Percentiles rank a stretch among this genome's conserved stretches.
Conservation (phyloP, 2,113 vertebrate genomes). For the Pollimyrus isidori region DNA sequence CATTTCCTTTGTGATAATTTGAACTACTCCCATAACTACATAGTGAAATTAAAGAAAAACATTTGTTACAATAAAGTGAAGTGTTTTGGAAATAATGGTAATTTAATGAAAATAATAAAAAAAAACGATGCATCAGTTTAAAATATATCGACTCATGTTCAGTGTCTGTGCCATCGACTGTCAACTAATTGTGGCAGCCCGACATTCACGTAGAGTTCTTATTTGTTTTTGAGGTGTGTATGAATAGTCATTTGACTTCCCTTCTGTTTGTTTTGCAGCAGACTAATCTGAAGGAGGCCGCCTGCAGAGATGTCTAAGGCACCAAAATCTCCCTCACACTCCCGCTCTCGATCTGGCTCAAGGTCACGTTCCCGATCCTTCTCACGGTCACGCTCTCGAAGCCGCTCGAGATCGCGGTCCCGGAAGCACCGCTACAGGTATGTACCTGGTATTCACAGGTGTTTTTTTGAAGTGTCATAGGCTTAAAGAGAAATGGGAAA, state of each 20-base stretch:
- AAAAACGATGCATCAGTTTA: no score
- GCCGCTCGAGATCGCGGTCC: slow-evolving; percentile 72
- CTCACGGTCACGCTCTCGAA: slow-evolving; percentile 75
- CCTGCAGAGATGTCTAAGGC: slow-evolving; percentile 81
- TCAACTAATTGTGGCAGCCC: no score
- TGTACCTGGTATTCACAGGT: neutral
- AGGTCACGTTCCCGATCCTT: slow-evolving; percentile 81
- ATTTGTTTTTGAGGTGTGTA: neutral
- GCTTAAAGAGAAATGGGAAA: neutral
- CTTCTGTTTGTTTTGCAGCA: slow-evolving; percentile 30
- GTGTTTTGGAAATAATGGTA: no score
- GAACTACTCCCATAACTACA: no score
- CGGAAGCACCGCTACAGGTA: slow-evolving; percentile 86
- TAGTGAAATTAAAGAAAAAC: no score
- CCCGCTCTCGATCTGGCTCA: slow-evolving; percentile 77
- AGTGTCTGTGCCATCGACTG: no score
- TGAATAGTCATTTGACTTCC: neutral
- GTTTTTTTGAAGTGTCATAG: neutral
- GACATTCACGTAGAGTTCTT: neutral
- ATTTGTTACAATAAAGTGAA: no score
- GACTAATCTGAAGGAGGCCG: slow-evolving; percentile 46
- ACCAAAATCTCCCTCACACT: slow-evolving; percentile 83
- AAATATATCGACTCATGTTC: no score
- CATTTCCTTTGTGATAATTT: no score
- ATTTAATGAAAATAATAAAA: no score